A percentile compares a stretch with the other conserved stretches of the same genome.
Conservation (phyloP, 2,113 vertebrate species). For the Dissostichus mawsoni region DNA sequence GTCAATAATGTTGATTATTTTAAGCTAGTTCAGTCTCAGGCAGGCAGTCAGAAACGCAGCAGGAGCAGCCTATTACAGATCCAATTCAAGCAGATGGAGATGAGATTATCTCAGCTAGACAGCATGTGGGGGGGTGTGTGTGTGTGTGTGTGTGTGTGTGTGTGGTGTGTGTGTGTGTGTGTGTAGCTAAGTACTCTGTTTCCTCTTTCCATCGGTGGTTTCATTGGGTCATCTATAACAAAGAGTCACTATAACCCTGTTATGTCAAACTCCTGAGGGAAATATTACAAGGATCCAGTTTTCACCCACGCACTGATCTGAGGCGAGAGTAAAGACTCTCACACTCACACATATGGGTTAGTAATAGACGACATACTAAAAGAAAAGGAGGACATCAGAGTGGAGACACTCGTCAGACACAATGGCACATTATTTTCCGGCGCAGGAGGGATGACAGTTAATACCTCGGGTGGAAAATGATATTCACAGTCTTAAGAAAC, state of each 20-base stretch:
- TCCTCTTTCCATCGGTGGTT: constrained; percentile 56
- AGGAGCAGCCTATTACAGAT: constrained; percentile 68
- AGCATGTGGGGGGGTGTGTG: constrained; percentile 51
- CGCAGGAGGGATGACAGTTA: constrained; percentile 24
- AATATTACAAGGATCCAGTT: constrained; percentile 38
- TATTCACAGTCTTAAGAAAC: constrained; percentile 20
- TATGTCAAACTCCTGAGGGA: constrained; percentile 17
- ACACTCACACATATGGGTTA: constrained; percentile 36
- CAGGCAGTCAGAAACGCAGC: constrained; percentile 66
- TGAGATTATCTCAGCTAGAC: constrained; percentile 79
- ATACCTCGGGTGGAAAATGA: constrained; percentile 45
- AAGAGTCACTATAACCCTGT: constrained; percentile 19
- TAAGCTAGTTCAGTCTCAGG: constrained; percentile 48
- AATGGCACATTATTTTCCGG: constrained; percentile 48
- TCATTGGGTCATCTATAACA: constrained; percentile 29
- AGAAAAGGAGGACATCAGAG: constrained; percentile 42
- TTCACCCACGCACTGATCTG: constrained; percentile 42
- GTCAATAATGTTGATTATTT: constrained; percentile 64
- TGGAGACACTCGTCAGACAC: constrained; percentile 42
- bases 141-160: constrained; percentile 27
- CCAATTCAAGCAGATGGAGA: constrained; percentile 78
- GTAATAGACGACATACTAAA: constrained; percentile 28
- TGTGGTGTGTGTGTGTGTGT: constrained; percentile 37
- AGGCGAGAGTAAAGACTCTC: background rate
- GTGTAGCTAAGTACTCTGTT: constrained; percentile 55